Conservation (phyloP, 2,888 invertebrate genomes). For the Unio pictorum region DNA sequence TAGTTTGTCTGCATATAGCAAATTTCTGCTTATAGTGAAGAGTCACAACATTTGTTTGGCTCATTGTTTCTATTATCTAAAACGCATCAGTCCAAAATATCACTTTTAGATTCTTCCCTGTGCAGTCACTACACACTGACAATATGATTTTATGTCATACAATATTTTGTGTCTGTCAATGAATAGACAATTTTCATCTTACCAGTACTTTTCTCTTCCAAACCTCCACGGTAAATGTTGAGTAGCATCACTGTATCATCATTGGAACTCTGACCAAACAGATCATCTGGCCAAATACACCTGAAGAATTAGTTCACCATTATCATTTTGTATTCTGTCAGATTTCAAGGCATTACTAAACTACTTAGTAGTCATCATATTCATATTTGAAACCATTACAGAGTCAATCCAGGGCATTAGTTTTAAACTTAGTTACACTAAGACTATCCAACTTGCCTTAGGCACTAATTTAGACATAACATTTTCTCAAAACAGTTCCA, state of each 20-base stretch:
- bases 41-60: no score
- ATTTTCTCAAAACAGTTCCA: no score
- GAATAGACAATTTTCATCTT: constrained; percentile 41
- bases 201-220: constrained; percentile 89
- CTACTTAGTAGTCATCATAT: no score
- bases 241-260: constrained; percentile 91
- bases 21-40: no score
- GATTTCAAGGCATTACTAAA: background rate
- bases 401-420: no score
- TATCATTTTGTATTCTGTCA: background rate
- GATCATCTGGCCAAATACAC: constrained; percentile 73
- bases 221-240: constrained; percentile 89
- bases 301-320: constrained; percentile 49
- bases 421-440: no score
- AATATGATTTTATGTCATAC: background rate
- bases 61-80: no score
- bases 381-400: no score
- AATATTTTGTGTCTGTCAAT: background rate
- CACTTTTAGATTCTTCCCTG: background rate
- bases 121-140: no score
- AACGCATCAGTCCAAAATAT: background rate
- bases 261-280: constrained; percentile 76
- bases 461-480: no score
- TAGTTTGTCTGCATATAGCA: no score
- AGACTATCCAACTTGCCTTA: no score